Percentiles rank a stretch among this genome's conserved stretches.
These are phyloP conservation scores for Drosophila repletoides DNA, from an alignment of 1,140 invertebrate species.

Conservation along the genomic window DNA sequence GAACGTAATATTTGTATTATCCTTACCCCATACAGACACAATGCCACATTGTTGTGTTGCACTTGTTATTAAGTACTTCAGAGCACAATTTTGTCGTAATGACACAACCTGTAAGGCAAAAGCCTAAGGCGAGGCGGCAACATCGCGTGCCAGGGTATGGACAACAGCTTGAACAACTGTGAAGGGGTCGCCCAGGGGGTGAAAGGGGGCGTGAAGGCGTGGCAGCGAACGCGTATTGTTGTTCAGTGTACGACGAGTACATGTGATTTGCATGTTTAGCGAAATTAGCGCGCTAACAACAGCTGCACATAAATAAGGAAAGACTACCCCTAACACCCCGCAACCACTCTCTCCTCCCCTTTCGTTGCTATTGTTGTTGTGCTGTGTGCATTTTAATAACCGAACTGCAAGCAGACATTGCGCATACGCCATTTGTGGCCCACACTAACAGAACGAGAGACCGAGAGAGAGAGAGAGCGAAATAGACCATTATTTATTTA, in stretches of 20 bases:
- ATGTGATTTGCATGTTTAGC: slow-evolving; percentile 79
- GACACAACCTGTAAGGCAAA: too few species aligned
- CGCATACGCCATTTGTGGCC: slow-evolving; percentile 70
- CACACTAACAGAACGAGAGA: slow-evolving; percentile 5
- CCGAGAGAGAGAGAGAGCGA: slow-evolving; percentile 1
- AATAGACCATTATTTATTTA: slow-evolving; percentile 77
- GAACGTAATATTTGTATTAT: too few species aligned
- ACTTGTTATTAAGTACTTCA: too few species aligned
- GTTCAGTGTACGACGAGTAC: slow-evolving; percentile 42
- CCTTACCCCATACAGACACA: too few species aligned
- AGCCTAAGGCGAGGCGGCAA: too few species aligned
- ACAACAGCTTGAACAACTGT: too few species aligned
- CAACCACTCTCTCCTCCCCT: not conserved
- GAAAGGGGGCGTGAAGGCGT: too few species aligned
- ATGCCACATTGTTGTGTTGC: too few species aligned
- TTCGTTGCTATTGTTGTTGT: slow-evolving; percentile 25
- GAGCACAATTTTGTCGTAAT: too few species aligned
- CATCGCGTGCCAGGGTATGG: too few species aligned
- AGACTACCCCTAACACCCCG: not conserved
- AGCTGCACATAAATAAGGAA: slow-evolving; percentile 45
- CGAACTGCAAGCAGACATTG: slow-evolving; percentile 51
- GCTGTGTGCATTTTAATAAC: slow-evolving; percentile 64
- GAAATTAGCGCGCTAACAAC: slow-evolving; percentile 78
- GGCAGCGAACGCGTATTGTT: slow-evolving; percentile 12
- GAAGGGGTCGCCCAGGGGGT: too few species aligned